These are phyloP conservation scores for Epinotia ramella DNA, from an alignment of 2,888 invertebrate species.

Conservation along the genomic window DNA sequence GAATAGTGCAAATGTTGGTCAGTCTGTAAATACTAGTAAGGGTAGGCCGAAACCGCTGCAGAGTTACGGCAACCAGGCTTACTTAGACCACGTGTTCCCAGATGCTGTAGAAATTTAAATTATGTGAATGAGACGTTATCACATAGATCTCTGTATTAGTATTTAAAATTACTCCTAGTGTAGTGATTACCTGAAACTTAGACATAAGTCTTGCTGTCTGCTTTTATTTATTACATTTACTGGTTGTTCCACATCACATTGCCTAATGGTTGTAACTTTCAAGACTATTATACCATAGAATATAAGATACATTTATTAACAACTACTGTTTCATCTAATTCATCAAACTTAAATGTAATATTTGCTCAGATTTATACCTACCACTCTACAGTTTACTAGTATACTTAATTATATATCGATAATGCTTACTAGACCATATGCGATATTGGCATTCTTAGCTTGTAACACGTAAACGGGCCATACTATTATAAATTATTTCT, in stretches of 20 bases:
- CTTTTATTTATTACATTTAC: slow-evolving; percentile 37
- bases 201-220: slow-evolving; percentile 30
- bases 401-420: slow-evolving; percentile 17
- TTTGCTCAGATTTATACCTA: slow-evolving; percentile 27
- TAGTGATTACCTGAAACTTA: slow-evolving; percentile 43
- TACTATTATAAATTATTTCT: slow-evolving; percentile 39
- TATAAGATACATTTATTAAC: slow-evolving; percentile 32
- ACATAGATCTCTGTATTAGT: slow-evolving; percentile 53
- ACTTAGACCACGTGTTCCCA: slow-evolving; percentile 87
- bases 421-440: slow-evolving; percentile 33
- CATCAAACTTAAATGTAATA: slow-evolving; percentile 6
- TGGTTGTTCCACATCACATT: slow-evolving; percentile 32
- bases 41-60: slow-evolving; percentile 86
- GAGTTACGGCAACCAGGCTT: slow-evolving; percentile 85
- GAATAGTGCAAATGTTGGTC: slow-evolving; percentile 61
- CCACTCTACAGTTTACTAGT: slow-evolving; percentile 18
- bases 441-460: slow-evolving; percentile 34
- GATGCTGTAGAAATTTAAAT: slow-evolving; percentile 79
- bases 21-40: slow-evolving; percentile 63
- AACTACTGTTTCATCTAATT: slow-evolving; percentile 24
- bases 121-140: slow-evolving; percentile 46
- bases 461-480: slow-evolving; percentile 42
- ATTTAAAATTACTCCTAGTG: slow-evolving; percentile 37
- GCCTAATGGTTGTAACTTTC: slow-evolving; percentile 41
- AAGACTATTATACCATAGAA: slow-evolving; percentile 40